Evolutionary conservation across 2,888 invertebrate species (phyloP), one percentile per base, ranked within the genome.

Genomic region (Acanthosepion lycidas): DNA sequence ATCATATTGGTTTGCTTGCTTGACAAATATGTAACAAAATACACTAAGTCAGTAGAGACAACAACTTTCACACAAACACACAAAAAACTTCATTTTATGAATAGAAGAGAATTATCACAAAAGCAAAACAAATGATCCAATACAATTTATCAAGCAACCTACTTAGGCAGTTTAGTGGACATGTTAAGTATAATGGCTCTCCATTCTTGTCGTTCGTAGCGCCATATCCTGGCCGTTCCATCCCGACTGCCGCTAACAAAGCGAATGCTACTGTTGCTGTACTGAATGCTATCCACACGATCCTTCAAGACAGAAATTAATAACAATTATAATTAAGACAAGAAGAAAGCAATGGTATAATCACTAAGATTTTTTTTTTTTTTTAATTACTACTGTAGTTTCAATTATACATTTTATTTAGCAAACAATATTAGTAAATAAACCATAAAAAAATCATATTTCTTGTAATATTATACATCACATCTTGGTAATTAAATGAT

Each of bases 241-340:
- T 99, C 99, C 97, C 99, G 99, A 96, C 99, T 99, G 23, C 99
- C 99, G 42, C 99, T 99, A 95, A 99, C 98, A 97, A 99, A 99
- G 95, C 98, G 98, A 94, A 99, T 98, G 0, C 99, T 98, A 92
- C 98, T 98, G 97, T 99, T 99, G 91, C 99, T 98, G 99, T 99
- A 99, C 96, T 99, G 98, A 94, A 99, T 98, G 94, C 99, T 99
- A 98, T 99, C 99, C 8, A 99, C 99, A 1, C 99, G 98, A 97
- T 99, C 99, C 97, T 97, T 95, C 95, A 95, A 94, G 95, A 95
- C 9, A 95, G 12, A 92, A 95, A 94, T 48, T 91, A 94, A 93
- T n/a, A 92, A 28, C 18, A 15, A 78, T 15, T 78, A 33, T 15
- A 78, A 78, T 78, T 78, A 78, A 78, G 33, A 78, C 28, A 78